phyloP scores from a whole-genome alignment of 2,797 vertebrate species.

The Chlorospingus semifuscus region DNA sequence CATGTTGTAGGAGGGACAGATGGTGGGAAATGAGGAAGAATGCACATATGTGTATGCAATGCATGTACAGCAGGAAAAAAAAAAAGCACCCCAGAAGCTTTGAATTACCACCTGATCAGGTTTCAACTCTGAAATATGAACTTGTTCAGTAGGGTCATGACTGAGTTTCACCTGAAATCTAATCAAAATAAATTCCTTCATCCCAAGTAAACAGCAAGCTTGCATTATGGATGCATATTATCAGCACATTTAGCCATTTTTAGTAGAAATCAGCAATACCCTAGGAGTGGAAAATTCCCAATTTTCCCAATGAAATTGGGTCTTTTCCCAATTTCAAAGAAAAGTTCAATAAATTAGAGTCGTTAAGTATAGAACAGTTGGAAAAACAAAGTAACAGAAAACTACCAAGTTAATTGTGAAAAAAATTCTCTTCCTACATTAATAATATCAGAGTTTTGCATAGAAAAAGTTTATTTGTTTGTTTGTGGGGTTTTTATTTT shows the following conservation, averaged over 20 bases:
- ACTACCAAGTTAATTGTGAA: not conserved
- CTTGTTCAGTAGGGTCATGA: not conserved
- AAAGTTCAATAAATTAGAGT: not conserved
- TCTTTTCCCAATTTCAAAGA: not conserved
- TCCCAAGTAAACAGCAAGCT: not conserved
- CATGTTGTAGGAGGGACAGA: not conserved
- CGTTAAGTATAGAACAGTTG: not conserved
- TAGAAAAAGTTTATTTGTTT: not conserved
- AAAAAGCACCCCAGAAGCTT: not conserved
- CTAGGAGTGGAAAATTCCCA: not conserved
- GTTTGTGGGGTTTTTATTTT: not conserved
- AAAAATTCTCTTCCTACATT: not conserved
- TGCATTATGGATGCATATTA: not conserved
- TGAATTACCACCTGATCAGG: not conserved
- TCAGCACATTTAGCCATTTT: not conserved
- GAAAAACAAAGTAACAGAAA: not conserved
- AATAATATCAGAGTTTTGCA: not conserved
- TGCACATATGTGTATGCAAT: not conserved
- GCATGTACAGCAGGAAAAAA: not conserved
- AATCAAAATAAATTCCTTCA: not conserved
- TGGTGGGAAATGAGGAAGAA: not conserved
- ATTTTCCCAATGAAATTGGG: not conserved
- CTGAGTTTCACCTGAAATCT: not conserved
- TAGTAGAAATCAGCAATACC: not conserved
- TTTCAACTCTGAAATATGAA: not conserved